Conservation (phyloP, 1,140 invertebrate genomes). For the Penaeus japonicus region DNA sequence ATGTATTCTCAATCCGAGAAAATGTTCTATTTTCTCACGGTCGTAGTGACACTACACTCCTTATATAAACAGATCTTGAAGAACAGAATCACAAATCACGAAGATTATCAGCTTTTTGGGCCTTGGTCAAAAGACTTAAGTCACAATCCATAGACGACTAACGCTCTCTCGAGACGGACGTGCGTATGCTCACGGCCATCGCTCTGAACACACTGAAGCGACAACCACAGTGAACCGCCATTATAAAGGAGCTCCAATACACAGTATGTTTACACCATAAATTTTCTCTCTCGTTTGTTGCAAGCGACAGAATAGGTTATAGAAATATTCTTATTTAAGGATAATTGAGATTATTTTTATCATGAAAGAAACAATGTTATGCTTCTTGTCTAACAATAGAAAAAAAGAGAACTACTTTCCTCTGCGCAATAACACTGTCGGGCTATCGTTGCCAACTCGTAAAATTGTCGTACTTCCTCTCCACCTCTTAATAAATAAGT, state of each 20-base stretch:
- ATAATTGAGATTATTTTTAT: too few relatives aligned
- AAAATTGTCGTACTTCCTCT: too few relatives aligned
- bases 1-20: not conserved
- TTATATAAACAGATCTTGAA: not conserved
- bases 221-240: not conserved
- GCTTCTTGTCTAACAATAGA: too few relatives aligned
- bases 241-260: slow-evolving; percentile 22
- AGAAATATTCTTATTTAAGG: not conserved
- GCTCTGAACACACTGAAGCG: slow-evolving; percentile 31
- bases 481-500: too few relatives aligned
- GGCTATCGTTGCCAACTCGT: too few relatives aligned
- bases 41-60: not conserved
- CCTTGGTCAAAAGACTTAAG: slow-evolving; percentile 16
- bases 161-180: slow-evolving; percentile 48
- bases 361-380: too few relatives aligned
- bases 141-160: slow-evolving; percentile 41
- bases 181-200: slow-evolving; percentile 34
- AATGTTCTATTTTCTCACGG: not conserved
- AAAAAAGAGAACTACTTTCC: too few relatives aligned
- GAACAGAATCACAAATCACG: slow-evolving; percentile 3
- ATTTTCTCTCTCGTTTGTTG: not conserved
- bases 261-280: not conserved
- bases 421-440: too few relatives aligned
- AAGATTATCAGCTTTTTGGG: not conserved
- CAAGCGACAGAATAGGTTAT: not conserved